phyloP scores from a whole-genome alignment of 1,140 invertebrate genomes.

The Maniola jurtina region DNA sequence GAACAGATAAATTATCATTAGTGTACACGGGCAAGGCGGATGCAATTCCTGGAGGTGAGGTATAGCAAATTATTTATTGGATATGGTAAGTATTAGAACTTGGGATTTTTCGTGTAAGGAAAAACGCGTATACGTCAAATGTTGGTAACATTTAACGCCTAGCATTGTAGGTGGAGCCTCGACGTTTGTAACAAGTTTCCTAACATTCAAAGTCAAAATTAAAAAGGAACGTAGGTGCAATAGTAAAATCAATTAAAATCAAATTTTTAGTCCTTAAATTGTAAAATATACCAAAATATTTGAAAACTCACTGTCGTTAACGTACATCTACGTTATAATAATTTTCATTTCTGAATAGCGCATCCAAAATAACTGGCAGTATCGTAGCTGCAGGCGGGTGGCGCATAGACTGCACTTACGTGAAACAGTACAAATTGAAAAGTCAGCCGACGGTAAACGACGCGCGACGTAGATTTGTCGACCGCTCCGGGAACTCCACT shows the following conservation, averaged over 20 bases:
- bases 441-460: constrained; percentile 63
- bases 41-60: constrained; percentile 35
- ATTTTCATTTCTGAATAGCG: not conserved
- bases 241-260: no score
- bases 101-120: no score
- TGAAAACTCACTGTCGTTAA: not conserved
- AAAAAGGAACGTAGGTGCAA: no score
- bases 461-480: constrained; percentile 65
- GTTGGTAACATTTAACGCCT: no score
- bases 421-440: constrained; percentile 67
- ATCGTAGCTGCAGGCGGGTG: constrained; percentile 9
- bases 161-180: no score
- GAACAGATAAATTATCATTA: constrained; percentile 71
- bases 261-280: no score
- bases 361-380: not conserved
- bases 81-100: constrained; percentile 36
- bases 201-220: no score
- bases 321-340: no score
- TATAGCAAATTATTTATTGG: constrained; percentile 16
- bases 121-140: no score
- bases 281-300: no score
- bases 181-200: no score
- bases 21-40: constrained; percentile 55
- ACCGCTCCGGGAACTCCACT: not conserved
- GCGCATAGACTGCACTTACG: constrained; percentile 55